These are phyloP conservation scores for Eilema sororculum DNA, from an alignment of 2,888 invertebrate genomes.

Conservation along the genomic window DNA sequence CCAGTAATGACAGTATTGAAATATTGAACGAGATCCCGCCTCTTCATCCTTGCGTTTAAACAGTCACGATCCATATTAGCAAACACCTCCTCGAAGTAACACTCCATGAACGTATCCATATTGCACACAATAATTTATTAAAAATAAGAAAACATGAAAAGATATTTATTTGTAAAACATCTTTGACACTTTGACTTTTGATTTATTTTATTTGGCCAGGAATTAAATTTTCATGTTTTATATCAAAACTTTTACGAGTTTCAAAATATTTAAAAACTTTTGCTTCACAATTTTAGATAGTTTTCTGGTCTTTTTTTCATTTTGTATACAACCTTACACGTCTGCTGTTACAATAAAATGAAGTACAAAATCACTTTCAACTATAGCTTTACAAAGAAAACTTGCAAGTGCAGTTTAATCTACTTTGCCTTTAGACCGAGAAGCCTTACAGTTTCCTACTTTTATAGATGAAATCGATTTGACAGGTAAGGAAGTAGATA, in stretches of 20 bases:
- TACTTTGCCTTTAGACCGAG: slow-evolving; percentile 64
- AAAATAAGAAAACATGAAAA: neutral
- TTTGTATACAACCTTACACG: slow-evolving; percentile 17
- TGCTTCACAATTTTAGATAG: neutral
- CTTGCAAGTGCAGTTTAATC: slow-evolving; percentile 75
- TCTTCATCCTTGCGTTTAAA: slow-evolving; percentile 90
- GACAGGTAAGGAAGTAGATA: slow-evolving; percentile 17
- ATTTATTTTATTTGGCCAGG: slow-evolving; percentile 31
- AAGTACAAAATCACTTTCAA: slow-evolving; percentile 61
- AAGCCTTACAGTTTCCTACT: slow-evolving; percentile 64
- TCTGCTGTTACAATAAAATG: slow-evolving; percentile 40
- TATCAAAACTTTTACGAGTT: slow-evolving; percentile 18
- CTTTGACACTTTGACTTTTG: slow-evolving; percentile 46
- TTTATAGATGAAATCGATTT: slow-evolving; percentile 17
- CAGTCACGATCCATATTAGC: slow-evolving; percentile 90
- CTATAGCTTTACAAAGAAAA: slow-evolving; percentile 58
- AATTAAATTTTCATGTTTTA: neutral
- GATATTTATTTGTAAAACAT: slow-evolving; percentile 18
- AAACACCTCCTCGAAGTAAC: slow-evolving; percentile 93
- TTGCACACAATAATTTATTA: slow-evolving; percentile 30
- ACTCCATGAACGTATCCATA: slow-evolving; percentile 93
- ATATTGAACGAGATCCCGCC: slow-evolving; percentile 91
- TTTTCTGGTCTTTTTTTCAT: neutral
- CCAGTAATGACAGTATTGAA: slow-evolving; percentile 93
- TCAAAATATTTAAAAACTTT: neutral